Percentiles rank a stretch among this genome's conserved stretches.
phyloP scores from a whole-genome alignment of 2,888 invertebrate species.

The Eupithecia dodoneata region DNA sequence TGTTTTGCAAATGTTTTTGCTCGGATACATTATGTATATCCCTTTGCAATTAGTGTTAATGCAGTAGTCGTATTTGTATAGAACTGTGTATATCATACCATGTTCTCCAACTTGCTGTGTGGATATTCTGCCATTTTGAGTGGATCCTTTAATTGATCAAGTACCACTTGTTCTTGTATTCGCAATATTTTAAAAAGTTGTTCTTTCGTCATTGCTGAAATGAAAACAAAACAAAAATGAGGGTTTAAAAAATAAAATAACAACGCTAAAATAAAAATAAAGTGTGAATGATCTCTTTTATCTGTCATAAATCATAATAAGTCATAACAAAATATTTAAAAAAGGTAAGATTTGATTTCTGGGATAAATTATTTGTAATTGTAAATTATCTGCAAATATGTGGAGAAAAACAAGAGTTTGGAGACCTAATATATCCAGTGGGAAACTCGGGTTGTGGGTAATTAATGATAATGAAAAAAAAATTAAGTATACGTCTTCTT shows the following conservation, averaged over 20 bases:
- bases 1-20: neutral
- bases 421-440: too few relatives aligned
- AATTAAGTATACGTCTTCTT: too few relatives aligned
- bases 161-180: neutral
- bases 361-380: too few relatives aligned
- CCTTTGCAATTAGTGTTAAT: neutral
- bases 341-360: too few relatives aligned
- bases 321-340: too few relatives aligned
- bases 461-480: too few relatives aligned
- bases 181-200: neutral
- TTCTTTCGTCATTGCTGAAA: neutral
- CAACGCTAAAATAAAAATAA: neutral
- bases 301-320: too few relatives aligned
- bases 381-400: too few relatives aligned
- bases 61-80: neutral
- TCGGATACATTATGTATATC: too few relatives aligned
- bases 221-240: neutral
- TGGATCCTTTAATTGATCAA: neutral
- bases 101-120: neutral
- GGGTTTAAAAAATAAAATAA: neutral
- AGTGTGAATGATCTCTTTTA: neutral
- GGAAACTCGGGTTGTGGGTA: too few relatives aligned
- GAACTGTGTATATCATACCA: neutral
- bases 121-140: neutral
- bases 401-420: too few relatives aligned